Base-by-base conservation (phyloP, 2,888 invertebrate genomes). In the Nowickia ferox region DNA sequence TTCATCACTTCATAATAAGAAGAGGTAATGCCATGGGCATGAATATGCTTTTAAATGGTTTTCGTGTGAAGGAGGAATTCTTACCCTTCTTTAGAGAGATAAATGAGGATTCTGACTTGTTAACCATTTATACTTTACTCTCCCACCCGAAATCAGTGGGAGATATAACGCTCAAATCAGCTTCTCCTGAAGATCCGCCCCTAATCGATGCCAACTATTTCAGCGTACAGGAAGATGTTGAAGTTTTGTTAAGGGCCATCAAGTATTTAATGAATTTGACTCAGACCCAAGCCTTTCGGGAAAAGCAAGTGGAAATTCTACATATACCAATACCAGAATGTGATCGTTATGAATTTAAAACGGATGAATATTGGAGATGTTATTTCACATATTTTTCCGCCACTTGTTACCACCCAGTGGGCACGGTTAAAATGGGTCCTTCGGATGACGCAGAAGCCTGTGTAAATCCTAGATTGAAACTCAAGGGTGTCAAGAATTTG, bases 371-470 rank as follows among this genome's bases (percentile, higher is more conserved):
- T 89, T 96, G 96, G 95, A 94, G 94, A 53, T 97, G 97, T 87
- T 95, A 95, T 68, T 93, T 93, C 87, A 93, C 95, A 17, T 95
- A 96, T 89, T 93, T 94, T 80, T 95, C 95, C 0, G 94, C 94
- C 69, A 96, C 96, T 0, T 94, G 95, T 71, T 96, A 95, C 88
- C 96, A 96, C 90, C 96, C 95, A 0, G 93, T 94, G 0, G 95
- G 96, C 0, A 96, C 96, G 0, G 95, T 95, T 74, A 95, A 96
- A 89, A 96, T 97, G 96, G 96, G 96, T 0, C 94, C 95, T 0
- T 88, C 87, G 1, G 90, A 89, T 0, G 95, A 96, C 91, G 92
- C 93, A 30, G 88, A 10, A 0, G 30, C 94, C 0, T 95, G 95
- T 0, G 94, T 95, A 1, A 93, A 94, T 89, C 88, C 92, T 0